These are phyloP conservation scores for Phrynocephalus guinanensis DNA, from an alignment of 2,797 vertebrate species.

Conservation along the genomic window DNA sequence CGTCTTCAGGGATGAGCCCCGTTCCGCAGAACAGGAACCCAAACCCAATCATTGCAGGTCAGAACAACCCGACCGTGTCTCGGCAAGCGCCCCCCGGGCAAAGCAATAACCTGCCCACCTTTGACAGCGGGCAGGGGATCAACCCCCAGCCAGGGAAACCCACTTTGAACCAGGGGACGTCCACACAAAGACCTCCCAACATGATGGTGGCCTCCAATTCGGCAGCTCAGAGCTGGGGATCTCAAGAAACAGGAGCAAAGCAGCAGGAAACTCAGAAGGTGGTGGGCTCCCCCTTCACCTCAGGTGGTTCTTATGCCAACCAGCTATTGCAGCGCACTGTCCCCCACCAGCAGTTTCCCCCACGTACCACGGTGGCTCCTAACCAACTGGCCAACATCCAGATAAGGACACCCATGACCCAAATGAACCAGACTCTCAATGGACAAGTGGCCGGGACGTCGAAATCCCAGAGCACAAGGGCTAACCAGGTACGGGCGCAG, in stretches of 20 bases:
- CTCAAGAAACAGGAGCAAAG: constrained; percentile 80
- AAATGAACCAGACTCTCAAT: constrained; percentile 77
- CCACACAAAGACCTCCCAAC: constrained; percentile 79
- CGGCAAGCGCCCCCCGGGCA: constrained; percentile 78
- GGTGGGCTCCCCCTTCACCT: constrained; percentile 79
- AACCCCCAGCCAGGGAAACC: constrained; percentile 82
- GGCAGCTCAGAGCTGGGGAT: constrained; percentile 81
- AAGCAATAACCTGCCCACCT: constrained; percentile 70
- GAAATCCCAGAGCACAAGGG: constrained; percentile 82
- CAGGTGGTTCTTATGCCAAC: constrained; percentile 78
- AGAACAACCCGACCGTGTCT: constrained; percentile 83
- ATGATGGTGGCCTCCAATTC: constrained; percentile 80
- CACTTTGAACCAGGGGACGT: constrained; percentile 77
- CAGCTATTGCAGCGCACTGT: constrained; percentile 81
- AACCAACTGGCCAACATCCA: constrained; percentile 86
- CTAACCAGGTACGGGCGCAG: constrained; percentile 82
- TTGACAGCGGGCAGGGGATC: constrained; percentile 79
- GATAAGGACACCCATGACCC: constrained; percentile 84
- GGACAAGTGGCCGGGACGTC: constrained; percentile 76
- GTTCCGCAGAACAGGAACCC: constrained; percentile 86
- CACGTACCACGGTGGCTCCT: constrained; percentile 83
- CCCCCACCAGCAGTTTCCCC: constrained; percentile 83
- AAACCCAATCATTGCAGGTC: constrained; percentile 81
- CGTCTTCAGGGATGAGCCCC: constrained; percentile 77
- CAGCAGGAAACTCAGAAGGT: constrained; percentile 78